Percentiles rank a stretch among this genome's conserved stretches.
Conservation (phyloP, 2,888 invertebrate genomes). For the Acanthoscelides obtectus region DNA sequence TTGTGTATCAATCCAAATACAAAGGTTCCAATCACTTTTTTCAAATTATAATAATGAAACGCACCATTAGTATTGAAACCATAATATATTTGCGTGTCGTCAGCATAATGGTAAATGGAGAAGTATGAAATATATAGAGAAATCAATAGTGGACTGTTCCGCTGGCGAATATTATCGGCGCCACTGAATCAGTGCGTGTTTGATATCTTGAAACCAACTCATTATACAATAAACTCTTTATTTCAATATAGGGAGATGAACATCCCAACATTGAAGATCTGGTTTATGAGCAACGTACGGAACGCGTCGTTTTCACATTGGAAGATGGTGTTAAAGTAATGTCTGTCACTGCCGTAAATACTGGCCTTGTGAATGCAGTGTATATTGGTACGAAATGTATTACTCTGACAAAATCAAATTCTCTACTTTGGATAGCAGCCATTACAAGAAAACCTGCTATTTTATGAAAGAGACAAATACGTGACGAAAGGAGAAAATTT, state of each 20-base stretch:
- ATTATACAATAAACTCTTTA: too few species aligned
- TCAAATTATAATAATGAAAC: too few species aligned
- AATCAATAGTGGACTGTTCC: too few species aligned
- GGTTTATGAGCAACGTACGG: conserved; percentile 46
- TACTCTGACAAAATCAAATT: conserved; percentile 45
- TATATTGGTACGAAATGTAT: conserved; percentile 54
- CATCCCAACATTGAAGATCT: conserved; percentile 52
- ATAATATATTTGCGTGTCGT: too few species aligned
- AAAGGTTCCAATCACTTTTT: too few species aligned
- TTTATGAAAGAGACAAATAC: conserved; percentile 42
- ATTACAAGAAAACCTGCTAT: conserved; percentile 51
- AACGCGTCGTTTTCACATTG: conserved; percentile 29
- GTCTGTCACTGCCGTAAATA: conserved; percentile 34
- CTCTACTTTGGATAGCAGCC: conserved; percentile 45
- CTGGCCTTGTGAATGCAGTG: conserved; percentile 51
- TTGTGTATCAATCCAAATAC: too few species aligned
- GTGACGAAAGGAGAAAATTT: conserved; percentile 40
- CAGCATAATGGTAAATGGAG: too few species aligned
- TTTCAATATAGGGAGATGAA: conserved; percentile 44
- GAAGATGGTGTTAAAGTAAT: conserved; percentile 22
- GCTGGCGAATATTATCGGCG: too few species aligned
- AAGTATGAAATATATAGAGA: too few species aligned
- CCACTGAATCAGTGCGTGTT: too few species aligned
- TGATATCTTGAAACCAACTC: too few species aligned
- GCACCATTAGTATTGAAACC: too few species aligned